phyloP scores from a whole-genome alignment of 2,113 vertebrate species.

The Sinocyclocheilus rhinocerous region DNA sequence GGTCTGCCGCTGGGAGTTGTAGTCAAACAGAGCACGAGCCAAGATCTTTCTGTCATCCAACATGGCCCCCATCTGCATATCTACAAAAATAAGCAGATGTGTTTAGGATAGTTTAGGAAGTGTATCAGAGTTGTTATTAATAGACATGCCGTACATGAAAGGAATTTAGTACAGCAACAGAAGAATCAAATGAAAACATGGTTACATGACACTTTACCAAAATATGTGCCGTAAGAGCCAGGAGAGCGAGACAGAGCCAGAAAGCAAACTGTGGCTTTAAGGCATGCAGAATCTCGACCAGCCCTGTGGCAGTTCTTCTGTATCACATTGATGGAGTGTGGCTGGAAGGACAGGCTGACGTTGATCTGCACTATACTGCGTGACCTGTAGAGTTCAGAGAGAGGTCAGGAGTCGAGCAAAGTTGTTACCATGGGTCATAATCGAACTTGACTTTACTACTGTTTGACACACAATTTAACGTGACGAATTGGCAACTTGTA shows the following conservation, averaged over 20 bases:
- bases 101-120: neutral
- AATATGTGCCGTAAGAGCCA: constrained; percentile 65
- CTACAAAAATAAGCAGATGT: constrained; percentile 65
- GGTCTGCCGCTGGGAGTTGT: constrained; percentile 79
- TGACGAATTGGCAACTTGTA: neutral
- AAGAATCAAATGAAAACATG: neutral
- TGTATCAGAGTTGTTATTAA: too few relatives aligned
- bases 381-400: constrained; percentile 73
- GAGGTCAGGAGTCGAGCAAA: neutral
- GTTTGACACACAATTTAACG: constrained; percentile 2
- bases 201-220: constrained; percentile 70
- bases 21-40: constrained; percentile 84
- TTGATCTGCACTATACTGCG: constrained; percentile 83
- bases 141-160: too few relatives aligned
- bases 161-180: neutral
- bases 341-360: constrained; percentile 79
- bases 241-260: constrained; percentile 72
- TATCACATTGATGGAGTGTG: constrained; percentile 84
- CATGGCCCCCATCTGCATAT: constrained; percentile 76
- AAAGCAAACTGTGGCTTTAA: constrained; percentile 85
- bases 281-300: constrained; percentile 81
- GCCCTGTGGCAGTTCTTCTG: constrained; percentile 82
- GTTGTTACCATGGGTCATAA: neutral
- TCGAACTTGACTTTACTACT: neutral
- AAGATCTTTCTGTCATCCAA: constrained; percentile 85